phyloP scores from a whole-genome alignment of 2,888 invertebrate genomes.

The Tridacna gigas region DNA sequence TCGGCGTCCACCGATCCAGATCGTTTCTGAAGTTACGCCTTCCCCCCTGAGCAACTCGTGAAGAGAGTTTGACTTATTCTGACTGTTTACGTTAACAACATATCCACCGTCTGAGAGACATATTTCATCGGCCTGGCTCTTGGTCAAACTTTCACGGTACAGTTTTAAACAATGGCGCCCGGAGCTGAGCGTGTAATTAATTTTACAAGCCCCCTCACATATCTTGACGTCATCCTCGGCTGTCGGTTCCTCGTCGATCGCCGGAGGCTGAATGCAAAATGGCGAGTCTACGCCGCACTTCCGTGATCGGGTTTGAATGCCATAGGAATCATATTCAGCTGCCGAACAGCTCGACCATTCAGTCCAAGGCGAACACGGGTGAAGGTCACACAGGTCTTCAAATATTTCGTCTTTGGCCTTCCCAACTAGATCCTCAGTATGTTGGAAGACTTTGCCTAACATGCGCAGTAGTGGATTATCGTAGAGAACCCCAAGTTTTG shows the following conservation, averaged over 20 bases:
- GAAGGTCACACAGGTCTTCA: not conserved
- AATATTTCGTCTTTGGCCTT: constrained; percentile 1
- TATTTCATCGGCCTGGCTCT: not conserved
- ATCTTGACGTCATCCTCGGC: not conserved
- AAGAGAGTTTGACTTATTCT: not conserved
- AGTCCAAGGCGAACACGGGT: not conserved
- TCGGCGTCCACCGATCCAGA: not conserved
- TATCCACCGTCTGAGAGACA: not conserved
- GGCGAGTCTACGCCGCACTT: not conserved
- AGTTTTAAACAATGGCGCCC: not conserved
- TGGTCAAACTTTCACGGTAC: not conserved
- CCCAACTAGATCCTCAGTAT: not conserved
- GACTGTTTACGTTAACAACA: not conserved
- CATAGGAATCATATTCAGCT: not conserved
- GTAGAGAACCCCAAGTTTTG: not conserved
- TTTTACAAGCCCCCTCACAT: not conserved
- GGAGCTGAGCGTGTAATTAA: not conserved
- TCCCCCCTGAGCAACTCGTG: not conserved
- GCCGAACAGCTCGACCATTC: not conserved
- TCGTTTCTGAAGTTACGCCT: not conserved
- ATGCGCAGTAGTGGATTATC: constrained; percentile 2
- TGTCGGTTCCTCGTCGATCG: not conserved
- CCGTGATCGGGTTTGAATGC: not conserved
- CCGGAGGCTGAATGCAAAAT: not conserved
- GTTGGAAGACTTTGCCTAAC: constrained; percentile 1